Percentiles rank a stretch among this genome's conserved stretches.
phyloP scores from a whole-genome alignment of 2,888 invertebrate genomes.

The Polyommatus icarus region DNA sequence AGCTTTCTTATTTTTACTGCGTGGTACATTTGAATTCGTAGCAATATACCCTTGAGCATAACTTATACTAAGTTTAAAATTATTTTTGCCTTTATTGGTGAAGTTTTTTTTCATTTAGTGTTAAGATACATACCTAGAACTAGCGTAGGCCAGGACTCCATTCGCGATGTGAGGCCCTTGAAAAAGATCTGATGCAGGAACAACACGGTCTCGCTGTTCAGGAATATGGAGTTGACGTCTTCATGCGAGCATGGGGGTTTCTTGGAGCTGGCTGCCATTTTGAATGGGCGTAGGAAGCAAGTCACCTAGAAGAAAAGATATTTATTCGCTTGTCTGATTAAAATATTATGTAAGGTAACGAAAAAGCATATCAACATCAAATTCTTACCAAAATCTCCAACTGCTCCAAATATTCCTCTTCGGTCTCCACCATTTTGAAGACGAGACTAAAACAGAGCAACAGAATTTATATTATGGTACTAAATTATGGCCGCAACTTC shows the following conservation, averaged over 20 bases:
- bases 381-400: conserved; percentile 84
- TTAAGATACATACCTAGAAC: conserved; percentile 85
- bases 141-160: conserved; percentile 96
- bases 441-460: conserved; percentile 82
- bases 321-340: too few relatives aligned
- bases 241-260: conserved; percentile 96
- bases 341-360: too few relatives aligned
- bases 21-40: too few relatives aligned
- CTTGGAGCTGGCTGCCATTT: conserved; percentile 96
- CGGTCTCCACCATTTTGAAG: conserved; percentile 95
- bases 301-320: conserved; percentile 72
- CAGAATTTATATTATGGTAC: not conserved
- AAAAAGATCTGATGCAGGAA: conserved; percentile 97
- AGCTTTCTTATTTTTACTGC: too few relatives aligned
- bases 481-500: not conserved
- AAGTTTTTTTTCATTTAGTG: not conserved
- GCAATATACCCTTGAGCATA: too few relatives aligned
- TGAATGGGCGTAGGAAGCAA: conserved; percentile 93
- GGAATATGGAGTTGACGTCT: conserved; percentile 95
- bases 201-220: conserved; percentile 94
- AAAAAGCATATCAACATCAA: not conserved
- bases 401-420: conserved; percentile 95
- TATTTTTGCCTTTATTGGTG: not conserved
- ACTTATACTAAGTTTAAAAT: too few relatives aligned
- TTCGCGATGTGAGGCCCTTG: conserved; percentile 93